phyloP scores from a whole-genome alignment of 64 coral and sea anemone species.

The Astreopora myriophthalma region DNA sequence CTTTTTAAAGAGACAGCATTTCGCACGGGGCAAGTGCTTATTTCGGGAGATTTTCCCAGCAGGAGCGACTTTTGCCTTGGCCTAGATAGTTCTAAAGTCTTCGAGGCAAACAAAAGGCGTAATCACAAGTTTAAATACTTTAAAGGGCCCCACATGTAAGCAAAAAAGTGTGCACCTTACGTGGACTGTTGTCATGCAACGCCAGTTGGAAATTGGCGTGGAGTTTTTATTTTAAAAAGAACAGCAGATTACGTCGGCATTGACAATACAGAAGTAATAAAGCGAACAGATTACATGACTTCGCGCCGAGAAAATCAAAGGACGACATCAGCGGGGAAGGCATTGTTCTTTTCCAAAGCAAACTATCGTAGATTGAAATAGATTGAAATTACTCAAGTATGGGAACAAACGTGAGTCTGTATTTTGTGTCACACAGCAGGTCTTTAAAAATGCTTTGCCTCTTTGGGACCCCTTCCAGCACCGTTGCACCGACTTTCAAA shows the following conservation, averaged over 20 bases:
- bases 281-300: neutral
- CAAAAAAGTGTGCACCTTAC: neutral
- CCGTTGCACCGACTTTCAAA: neutral
- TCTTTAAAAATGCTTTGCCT: neutral
- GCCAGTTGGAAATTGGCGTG: neutral
- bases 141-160: neutral
- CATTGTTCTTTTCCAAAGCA: neutral
- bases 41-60: neutral
- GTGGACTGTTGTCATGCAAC: neutral
- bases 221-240: neutral
- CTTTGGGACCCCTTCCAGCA: neutral
- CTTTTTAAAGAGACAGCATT: neutral
- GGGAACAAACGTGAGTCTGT: neutral
- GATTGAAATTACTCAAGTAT: neutral
- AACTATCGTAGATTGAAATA: neutral
- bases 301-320: neutral
- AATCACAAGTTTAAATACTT: neutral
- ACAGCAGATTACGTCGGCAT: neutral
- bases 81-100: neutral
- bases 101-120: neutral
- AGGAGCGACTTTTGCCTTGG: neutral
- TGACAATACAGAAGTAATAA: neutral
- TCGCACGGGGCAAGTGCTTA: neutral
- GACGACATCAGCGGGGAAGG: neutral
- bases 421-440: neutral